Evolutionary conservation across 2,797 vertebrate species (phyloP), one percentile per base, ranked within the genome.

Genomic region (Darevskia mixta): DNA sequence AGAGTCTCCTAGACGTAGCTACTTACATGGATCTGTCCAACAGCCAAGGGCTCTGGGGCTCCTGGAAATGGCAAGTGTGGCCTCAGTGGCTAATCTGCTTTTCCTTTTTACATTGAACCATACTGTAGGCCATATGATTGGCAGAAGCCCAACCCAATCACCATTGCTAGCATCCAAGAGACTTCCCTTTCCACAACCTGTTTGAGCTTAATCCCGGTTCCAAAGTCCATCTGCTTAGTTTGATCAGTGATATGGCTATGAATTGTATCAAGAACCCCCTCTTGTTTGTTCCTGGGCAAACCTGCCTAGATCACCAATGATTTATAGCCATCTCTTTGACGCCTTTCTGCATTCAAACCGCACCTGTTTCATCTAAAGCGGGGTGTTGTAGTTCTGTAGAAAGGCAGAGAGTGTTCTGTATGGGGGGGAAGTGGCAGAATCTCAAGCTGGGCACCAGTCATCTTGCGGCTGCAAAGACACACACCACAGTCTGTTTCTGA

Each of bases 181-280:
- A 35, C 8, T 66, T 17, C 5, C 3, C 11, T n/a, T 13, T 3
- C 7, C 9, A 41, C 25, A 43, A 25, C 20, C 58, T 35, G 7
- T 20, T 20, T 58, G 35, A 45, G 3, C 58, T n/a, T 6, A 41
- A 55, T 32, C 58, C 41, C 20, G 1, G 67, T 66, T 75, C 71
- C 88, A 89, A 89, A 89, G 88, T 89, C 61, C 88, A 82, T 69
- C n/a, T 66, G 32, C 43, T 55, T 55, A 41, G 32, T 82, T 85
- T 76, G n/a, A 32, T 67, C 27, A 81, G 41, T n/a, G 78, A 89
- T 67, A 76, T n/a, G 41, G 43, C 25, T 41, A 89, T 58, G 43
- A 87, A 76, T 76, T 32, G 8, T 69, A 80, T 76, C 83, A 81
- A 41, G 9, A 23, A 64, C 13, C 25, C 11, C 35, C 20, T 4